Evolutionary conservation across 2,797 vertebrate genomes (phyloP), one percentile per base, ranked within the genome.

Genomic region (Lagodon rhomboides): DNA sequence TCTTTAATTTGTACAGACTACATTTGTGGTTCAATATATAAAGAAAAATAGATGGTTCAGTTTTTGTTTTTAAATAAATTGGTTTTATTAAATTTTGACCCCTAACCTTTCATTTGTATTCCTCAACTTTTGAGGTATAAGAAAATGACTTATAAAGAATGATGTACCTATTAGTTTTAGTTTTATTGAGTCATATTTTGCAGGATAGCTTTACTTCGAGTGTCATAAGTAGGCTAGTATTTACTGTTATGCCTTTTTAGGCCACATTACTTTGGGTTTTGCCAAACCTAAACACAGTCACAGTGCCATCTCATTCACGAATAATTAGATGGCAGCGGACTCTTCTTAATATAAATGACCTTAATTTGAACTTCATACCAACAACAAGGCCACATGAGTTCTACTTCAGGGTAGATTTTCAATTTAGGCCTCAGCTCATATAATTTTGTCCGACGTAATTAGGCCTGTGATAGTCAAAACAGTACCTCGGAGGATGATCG

Each of bases 391-490:
- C 22, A 47, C 12, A 34, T 25, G 18, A 65, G 47, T 17, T 66
- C 0, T 13, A 2, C 50, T 30, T 71, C 9, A 68, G 25, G 38
- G 4, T 64, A 50, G 23, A 68, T 34, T 77, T 83, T 74, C 68
- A 22, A 61, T 76, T 66, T 61, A 27, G 85, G 82, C 82, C 85
- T 90, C 34, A 73, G 23, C 61, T 73, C 17, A 70, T 18, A 27
- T 63, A 0, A 68, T 79, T 79, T 54, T 54, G 15, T 6, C 44
- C 46, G 68, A 85, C 87, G 83, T 79, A 80, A 79, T 78, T 34
- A 65, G 81, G 84, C 89, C 90, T 68, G 17, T 66, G 23, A 79
- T 51, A 59, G 20, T 65, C 53, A 59, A 15, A 76, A 80, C 27
- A 68, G 20, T 22, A 41, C 3, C n/a, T 50, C 41, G 4, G 66